These are phyloP conservation scores for Caenorhabditis zanzibari DNA, from an alignment of 2,888 invertebrate genomes.

Conservation along the genomic window DNA sequence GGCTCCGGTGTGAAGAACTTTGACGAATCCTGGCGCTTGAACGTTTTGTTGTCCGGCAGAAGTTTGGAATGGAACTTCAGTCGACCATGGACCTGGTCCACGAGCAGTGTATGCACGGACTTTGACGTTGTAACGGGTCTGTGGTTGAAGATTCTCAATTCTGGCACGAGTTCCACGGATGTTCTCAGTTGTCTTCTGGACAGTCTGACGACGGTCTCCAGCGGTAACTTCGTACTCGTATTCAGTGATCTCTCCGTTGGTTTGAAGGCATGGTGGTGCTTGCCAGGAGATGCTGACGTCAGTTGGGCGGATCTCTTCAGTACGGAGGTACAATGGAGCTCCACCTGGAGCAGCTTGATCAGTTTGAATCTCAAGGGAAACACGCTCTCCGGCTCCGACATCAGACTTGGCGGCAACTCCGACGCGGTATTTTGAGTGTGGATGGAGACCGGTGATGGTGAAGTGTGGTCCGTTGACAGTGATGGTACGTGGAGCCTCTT, in stretches of 20 bases:
- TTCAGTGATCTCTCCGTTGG: conserved; percentile 83
- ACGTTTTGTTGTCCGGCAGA: conserved; percentile 65
- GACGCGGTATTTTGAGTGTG: conserved; percentile 83
- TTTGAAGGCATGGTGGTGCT: conserved; percentile 83
- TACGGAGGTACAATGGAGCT: conserved; percentile 80
- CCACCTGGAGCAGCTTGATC: conserved; percentile 81
- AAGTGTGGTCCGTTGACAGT: conserved; percentile 76
- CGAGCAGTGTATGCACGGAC: conserved; percentile 82
- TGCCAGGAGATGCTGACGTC: conserved; percentile 81
- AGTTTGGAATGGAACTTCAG: conserved; percentile 80
- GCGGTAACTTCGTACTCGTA: conserved; percentile 83
- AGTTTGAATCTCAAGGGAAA: conserved; percentile 80
- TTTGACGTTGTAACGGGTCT: conserved; percentile 80
- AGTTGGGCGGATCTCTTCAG: conserved; percentile 75
- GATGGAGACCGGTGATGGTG: conserved; percentile 80
- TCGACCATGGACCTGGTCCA: conserved; percentile 83
- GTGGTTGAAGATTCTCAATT: conserved; percentile 80
- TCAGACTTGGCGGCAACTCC: conserved; percentile 83
- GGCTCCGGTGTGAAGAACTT: conserved; percentile 79
- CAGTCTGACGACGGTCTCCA: conserved; percentile 75
- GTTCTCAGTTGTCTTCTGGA: conserved; percentile 78
- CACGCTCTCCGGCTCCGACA: conserved; percentile 77
- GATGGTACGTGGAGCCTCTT: conserved; percentile 78
- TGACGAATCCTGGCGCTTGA: conserved; percentile 64
- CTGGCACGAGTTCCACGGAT: conserved; percentile 79